These are phyloP conservation scores for Clangula hyemalis DNA, from an alignment of 2,797 vertebrate species.

Conservation along the genomic window DNA sequence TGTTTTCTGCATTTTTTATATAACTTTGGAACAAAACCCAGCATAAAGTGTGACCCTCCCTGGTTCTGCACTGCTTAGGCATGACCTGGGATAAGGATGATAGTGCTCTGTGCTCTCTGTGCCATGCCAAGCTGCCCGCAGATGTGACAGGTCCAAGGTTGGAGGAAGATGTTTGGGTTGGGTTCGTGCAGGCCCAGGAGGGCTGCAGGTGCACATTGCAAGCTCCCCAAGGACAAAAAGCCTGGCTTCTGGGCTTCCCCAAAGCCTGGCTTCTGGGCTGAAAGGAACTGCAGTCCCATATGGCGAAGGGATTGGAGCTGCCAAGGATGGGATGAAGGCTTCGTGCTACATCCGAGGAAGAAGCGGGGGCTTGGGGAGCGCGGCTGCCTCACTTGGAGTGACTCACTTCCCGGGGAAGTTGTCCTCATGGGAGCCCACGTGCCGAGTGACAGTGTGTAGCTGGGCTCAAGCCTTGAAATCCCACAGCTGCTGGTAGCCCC, in stretches of 20 bases:
- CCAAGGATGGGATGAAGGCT: neutral
- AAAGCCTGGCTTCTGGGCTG: neutral
- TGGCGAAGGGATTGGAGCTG: neutral
- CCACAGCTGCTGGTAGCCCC: conserved; percentile 7
- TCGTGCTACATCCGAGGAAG: conserved; percentile 6
- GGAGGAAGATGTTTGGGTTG: neutral
- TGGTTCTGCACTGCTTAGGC: neutral
- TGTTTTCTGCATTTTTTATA: neutral
- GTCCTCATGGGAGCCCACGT: neutral
- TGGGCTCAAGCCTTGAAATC: neutral
- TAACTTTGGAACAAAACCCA: neutral
- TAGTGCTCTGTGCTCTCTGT: neutral
- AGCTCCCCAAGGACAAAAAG: neutral
- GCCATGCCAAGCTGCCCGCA: accelerated
- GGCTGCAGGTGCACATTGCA: accelerated
- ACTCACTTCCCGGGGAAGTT: conserved; percentile 56
- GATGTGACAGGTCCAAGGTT: neutral
- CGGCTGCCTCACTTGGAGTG: neutral
- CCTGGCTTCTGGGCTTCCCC: neutral
- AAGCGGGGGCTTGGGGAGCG: neutral
- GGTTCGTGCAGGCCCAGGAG: neutral
- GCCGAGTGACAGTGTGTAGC: neutral
- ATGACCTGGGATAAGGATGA: neutral
- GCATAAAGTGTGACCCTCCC: neutral
- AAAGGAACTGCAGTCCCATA: neutral